phyloP scores from a whole-genome alignment of 2,797 vertebrate species.

The Scarus forsteni region DNA sequence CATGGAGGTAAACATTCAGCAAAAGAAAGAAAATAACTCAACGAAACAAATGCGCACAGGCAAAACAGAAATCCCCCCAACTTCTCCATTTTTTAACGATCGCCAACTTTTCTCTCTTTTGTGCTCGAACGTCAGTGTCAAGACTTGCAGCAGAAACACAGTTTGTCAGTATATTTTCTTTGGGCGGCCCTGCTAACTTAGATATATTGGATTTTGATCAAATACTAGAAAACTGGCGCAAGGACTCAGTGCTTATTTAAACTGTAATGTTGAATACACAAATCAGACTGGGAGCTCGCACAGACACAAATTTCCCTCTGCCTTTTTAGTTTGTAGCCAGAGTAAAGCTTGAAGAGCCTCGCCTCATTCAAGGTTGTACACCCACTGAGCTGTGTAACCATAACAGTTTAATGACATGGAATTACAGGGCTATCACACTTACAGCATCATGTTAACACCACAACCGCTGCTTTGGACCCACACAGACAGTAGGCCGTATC shows the following conservation, averaged over 20 bases:
- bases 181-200: slow-evolving; percentile 67
- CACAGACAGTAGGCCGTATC: slow-evolving; percentile 66
- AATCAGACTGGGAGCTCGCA: slow-evolving; percentile 64
- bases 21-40: slow-evolving; percentile 56
- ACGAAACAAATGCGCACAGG: slow-evolving; percentile 49
- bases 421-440: slow-evolving; percentile 81
- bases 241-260: slow-evolving; percentile 79
- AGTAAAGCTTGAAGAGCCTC: slow-evolving; percentile 61
- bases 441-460: slow-evolving; percentile 78
- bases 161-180: slow-evolving; percentile 76
- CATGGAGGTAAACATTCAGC: slow-evolving; percentile 71
- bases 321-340: slow-evolving; percentile 58
- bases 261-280: slow-evolving; percentile 82
- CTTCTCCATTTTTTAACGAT: slow-evolving; percentile 10
- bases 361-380: slow-evolving; percentile 77
- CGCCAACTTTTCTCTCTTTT: slow-evolving; percentile 33
- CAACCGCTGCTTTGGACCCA: slow-evolving; percentile 63
- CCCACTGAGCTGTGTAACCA: slow-evolving; percentile 81
- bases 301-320: slow-evolving; percentile 33
- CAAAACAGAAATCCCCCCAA: slow-evolving; percentile 61
- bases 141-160: slow-evolving; percentile 43
- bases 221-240: slow-evolving; percentile 75
- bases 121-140: slow-evolving; percentile 46
- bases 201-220: slow-evolving; percentile 81
- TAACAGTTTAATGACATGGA: slow-evolving; percentile 84